Base-by-base conservation (phyloP, 1,140 invertebrate genomes). In the Drosophila pandora region DNA sequence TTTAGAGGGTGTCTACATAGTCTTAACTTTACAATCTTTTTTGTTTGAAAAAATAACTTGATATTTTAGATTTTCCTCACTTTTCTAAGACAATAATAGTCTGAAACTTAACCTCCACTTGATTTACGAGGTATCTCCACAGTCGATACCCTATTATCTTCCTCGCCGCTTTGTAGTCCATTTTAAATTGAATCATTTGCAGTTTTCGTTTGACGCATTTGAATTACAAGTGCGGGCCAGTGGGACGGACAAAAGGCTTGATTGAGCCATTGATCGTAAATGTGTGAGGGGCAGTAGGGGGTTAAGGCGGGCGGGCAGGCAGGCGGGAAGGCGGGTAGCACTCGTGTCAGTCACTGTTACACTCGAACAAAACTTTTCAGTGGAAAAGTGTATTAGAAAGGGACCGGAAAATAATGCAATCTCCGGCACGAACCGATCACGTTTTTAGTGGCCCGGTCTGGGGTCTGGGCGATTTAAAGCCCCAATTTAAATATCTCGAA, bases 401-500 rank as follows among this genome's bases (percentile, higher is more conserved):
- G 8, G 2, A 9, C 41, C 41, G 41, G 41, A 21, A 9, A 21
- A 43, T 43, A 17, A 41, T 49, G 48, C 37, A 58, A 45, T 64
- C 55, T 50, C 62, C 28, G 72, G 37, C 73, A 25, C 30, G 64
- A 56, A 30, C 41, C 50, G 65, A 69, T 69, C 80, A 84, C 80
- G 81, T 81, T 85, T 80, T 53, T 37, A 67, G 32, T 64, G 57
- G 56, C 52, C 32, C 32, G 8, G 32, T 32, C 30, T 8, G 30
- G 30, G 9, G 2, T 2, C 1, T 7, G 9, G 9, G 8, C 8
- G 32, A 59, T 41, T 41, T 5, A 41, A 69, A 76, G 41, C 61
- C 76, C 65, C 68, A 85, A 85, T 85, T 85, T 84, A 50, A 76
- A 85, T 76, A 78, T 80, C 62, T 62, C 37, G 80, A 73, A 82